Evolutionary conservation across 2,113 vertebrate species (phyloP).

Genomic region (Progne subis): DNA sequence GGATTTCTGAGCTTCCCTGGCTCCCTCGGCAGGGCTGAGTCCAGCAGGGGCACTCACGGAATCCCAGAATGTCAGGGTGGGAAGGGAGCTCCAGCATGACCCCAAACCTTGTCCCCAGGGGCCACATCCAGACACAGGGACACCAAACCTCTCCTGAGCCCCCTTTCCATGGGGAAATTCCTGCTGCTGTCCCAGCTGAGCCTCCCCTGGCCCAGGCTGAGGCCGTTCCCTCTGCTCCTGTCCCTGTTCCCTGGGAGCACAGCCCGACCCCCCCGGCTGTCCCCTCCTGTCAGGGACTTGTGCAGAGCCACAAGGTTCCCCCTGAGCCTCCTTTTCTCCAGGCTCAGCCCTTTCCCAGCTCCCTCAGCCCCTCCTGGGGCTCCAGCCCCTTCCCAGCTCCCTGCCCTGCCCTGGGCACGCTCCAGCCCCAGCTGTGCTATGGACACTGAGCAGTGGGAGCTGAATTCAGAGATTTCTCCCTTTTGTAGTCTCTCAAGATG

Average conservation of each 20-base stretch:
- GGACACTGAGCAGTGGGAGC: neutral
- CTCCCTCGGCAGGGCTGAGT: neutral
- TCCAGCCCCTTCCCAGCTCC: no score
- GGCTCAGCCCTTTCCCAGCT: no score
- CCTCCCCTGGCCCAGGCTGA: no score
- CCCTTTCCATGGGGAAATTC: neutral
- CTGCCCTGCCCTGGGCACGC: no score
- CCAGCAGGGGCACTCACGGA: neutral
- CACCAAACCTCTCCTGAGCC: neutral
- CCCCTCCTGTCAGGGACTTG: no score
- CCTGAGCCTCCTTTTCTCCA: no score
- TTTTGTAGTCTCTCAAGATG: neutral
- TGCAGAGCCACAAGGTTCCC: no score
- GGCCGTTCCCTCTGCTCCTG: no score
- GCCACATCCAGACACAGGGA: neutral
- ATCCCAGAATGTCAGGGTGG: neutral
- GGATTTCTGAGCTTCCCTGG: neutral
- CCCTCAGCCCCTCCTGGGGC: no score
- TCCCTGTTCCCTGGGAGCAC: no score
- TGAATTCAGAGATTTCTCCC: neutral
- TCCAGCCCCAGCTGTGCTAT: neutral
- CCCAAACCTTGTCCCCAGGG: neutral
- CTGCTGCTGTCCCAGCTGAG: neutral
- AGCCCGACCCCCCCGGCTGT: no score
- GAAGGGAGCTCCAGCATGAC: neutral